Base-by-base conservation (phyloP, 37 sponge, comb jelly and placozoan species). In the Spongilla lacustris region DNA sequence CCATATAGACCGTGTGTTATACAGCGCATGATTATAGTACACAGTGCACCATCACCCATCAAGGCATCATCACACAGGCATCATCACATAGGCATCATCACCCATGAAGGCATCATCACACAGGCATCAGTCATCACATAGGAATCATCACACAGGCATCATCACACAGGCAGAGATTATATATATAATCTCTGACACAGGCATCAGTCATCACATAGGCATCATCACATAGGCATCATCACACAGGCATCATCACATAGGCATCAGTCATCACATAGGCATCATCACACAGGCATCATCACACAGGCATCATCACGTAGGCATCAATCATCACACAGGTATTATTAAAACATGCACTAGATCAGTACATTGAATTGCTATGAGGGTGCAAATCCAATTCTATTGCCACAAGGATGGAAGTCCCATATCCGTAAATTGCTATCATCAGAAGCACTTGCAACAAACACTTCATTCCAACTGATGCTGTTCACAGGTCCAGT, bases 381-480 rank as follows among this genome's bases (percentile, higher is more conserved):
- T 17, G 19, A 58, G 58, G 58, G 58, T 58, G 58, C 58, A 58
- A 17, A 17, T 19, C 58, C 58, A 19, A 58, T 58, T 14, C 58
- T 58, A 58, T 58, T 58, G 19, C 21, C 1, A 58, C 58, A 58
- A 17, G 91, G 87, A 66, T 91, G 74, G 66, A 92, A 92, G 83
- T 92, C 78, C 89, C 89, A 88, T 30, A 85, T 28, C 46, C 70
- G 49, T 31, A 88, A 66, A 12, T 27, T 28, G 24, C 69, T n/a
- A 33, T 87, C 70, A 50, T 85, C 67, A 2, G 84, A 87, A 21
- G 68, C 88, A 30, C 79, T 80, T 28, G 80, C 78, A 35, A 93
- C 32, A 21, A 58, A 41, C 0, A 80, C 33, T 26, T 79, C 81
- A 69, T 87, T 69, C 31, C 88, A 70, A 21, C 67, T 35, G 6